A percentile compares a stretch with the other conserved stretches of the same genome.
These are phyloP conservation scores for Nipponia nippon DNA, from an alignment of 2,113 vertebrate species.

Conservation along the genomic window DNA sequence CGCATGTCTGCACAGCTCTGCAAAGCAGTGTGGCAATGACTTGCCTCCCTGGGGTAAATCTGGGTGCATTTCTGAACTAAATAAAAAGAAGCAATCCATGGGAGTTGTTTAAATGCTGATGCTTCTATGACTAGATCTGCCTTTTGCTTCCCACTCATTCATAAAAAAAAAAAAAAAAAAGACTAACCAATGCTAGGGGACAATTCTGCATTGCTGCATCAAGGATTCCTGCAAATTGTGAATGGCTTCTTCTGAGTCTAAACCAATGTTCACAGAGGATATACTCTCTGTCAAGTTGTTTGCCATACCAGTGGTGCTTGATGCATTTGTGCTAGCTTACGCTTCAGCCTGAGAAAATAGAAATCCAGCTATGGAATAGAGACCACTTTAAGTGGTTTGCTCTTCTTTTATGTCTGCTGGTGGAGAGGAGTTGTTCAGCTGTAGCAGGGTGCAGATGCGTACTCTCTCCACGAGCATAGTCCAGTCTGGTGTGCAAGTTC, in stretches of 20 bases:
- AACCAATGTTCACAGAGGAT: neutral
- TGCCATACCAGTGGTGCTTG: neutral
- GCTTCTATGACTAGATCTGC: neutral
- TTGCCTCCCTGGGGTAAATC: neutral
- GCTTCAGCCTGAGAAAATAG: neutral
- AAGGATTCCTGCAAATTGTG: neutral
- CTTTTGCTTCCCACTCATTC: neutral
- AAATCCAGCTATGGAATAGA: neutral
- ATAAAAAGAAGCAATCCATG: neutral
- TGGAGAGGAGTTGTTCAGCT: neutral
- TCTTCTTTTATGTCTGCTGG: neutral
- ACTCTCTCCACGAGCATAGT: neutral
- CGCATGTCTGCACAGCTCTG: neutral
- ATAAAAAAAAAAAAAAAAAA: neutral
- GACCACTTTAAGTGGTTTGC: neutral
- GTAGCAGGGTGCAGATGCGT: neutral
- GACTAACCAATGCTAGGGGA: fast-evolving
- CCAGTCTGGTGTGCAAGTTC: neutral
- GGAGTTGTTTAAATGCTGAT: neutral
- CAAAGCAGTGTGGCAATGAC: neutral
- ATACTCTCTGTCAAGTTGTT: neutral
- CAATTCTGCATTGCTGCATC: neutral
- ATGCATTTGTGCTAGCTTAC: neutral
- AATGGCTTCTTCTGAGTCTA: neutral
- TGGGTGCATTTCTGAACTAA: neutral